These are phyloP conservation scores for Stegostoma tigrinum DNA, from an alignment of 2,113 vertebrate genomes.

Conservation along the genomic window DNA sequence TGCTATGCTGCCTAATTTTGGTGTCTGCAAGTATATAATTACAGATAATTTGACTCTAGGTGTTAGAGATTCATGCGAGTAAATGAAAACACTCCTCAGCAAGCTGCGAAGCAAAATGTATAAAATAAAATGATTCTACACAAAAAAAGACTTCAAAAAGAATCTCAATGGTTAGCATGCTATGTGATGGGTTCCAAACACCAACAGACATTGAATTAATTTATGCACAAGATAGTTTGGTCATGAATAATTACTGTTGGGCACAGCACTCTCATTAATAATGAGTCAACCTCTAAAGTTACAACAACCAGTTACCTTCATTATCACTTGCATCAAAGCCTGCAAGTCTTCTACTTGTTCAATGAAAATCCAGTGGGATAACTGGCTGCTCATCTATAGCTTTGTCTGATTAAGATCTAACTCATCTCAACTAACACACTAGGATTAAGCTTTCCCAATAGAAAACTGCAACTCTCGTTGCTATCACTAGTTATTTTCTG, in stretches of 20 bases:
- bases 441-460: not conserved
- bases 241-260: conserved; percentile 33
- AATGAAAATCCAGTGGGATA: conserved; percentile 10
- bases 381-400: conserved; percentile 20
- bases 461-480: not conserved
- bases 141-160: not conserved
- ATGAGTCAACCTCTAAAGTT: conserved; percentile 31
- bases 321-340: conserved; percentile 17
- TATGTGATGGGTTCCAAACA: not conserved
- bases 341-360: not conserved
- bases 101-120: not conserved
- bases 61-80: not conserved
- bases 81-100: not conserved
- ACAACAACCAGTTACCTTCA: conserved; percentile 27
- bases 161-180: not conserved
- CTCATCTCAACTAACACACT: not conserved
- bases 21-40: not conserved
- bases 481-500: not conserved
- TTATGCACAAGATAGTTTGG: not conserved
- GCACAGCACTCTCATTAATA: conserved; percentile 20
- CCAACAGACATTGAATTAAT: not conserved
- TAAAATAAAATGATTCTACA: not conserved
- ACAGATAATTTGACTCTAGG: not conserved
- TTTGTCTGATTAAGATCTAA: conserved; percentile 34
- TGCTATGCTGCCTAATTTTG: not conserved